A percentile compares a stretch with the other conserved stretches of the same genome.
These are phyloP conservation scores for Lemur catta DNA, from an alignment of 2,797 vertebrate species.

Conservation along the genomic window DNA sequence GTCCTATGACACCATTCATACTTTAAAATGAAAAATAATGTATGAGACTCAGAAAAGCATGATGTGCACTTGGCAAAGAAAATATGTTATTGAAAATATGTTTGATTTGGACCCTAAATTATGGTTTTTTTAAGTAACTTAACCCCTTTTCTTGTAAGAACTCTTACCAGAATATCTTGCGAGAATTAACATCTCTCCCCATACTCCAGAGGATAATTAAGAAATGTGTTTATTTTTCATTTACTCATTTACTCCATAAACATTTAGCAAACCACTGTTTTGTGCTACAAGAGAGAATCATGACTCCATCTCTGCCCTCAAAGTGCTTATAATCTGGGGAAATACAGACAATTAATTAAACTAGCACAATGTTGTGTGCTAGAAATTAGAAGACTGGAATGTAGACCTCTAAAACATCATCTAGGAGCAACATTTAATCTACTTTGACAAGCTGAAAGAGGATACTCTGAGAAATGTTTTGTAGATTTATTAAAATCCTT, in stretches of 20 bases:
- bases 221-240: background rate
- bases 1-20: background rate
- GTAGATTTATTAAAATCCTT: background rate
- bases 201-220: background rate
- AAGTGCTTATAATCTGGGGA: background rate
- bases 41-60: background rate
- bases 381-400: background rate
- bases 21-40: background rate
- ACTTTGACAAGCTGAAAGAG: background rate
- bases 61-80: background rate
- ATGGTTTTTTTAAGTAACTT: background rate
- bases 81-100: background rate
- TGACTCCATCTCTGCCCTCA: background rate
- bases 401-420: background rate
- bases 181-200: background rate
- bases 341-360: background rate
- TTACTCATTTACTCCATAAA: background rate
- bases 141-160: background rate
- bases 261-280: background rate
- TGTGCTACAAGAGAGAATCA: background rate
- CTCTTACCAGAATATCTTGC: background rate
- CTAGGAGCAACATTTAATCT: rapidly evolving
- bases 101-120: background rate
- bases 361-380: rapidly evolving
- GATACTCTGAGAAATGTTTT: background rate